These are phyloP conservation scores for Camelus bactrianus DNA, from an alignment of 2,113 vertebrate species.

Conservation along the genomic window DNA sequence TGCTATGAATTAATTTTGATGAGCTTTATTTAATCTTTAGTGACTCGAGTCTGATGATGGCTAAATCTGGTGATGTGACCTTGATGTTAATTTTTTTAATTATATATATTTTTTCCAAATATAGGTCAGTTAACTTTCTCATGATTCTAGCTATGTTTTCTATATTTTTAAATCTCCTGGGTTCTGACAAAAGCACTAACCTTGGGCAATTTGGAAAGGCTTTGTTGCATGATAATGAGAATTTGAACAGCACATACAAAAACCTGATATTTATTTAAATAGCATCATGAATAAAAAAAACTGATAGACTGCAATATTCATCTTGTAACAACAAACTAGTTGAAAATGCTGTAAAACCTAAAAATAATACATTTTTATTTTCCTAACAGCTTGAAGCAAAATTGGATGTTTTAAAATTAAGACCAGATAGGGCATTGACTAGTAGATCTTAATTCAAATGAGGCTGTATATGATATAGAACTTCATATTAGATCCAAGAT, in stretches of 20 bases:
- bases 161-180: conserved; percentile 4
- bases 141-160: conserved; percentile 21
- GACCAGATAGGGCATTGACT: conserved; percentile 59
- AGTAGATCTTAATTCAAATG: conserved; percentile 64
- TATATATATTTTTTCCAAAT: conserved; percentile 45
- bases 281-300: conserved; percentile 64
- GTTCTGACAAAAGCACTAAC: conserved; percentile 62
- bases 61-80: conserved; percentile 20
- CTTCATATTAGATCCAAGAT: conserved; percentile 68
- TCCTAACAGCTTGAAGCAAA: conserved; percentile 68
- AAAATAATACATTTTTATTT: conserved; percentile 81
- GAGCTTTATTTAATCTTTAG: conserved; percentile 39
- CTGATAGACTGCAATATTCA: conserved; percentile 46
- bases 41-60: neutral
- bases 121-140: conserved; percentile 63
- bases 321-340: conserved; percentile 55
- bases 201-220: conserved; percentile 48
- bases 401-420: conserved; percentile 70
- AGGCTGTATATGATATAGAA: neutral
- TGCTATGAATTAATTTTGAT: conserved; percentile 23
- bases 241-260: conserved; percentile 7
- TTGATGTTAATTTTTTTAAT: conserved; percentile 52
- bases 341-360: conserved; percentile 59
- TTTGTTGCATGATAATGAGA: conserved; percentile 73
- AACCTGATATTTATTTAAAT: conserved; percentile 77